Percentiles rank a stretch among this genome's conserved stretches.
Evolutionary conservation across 1,140 invertebrate genomes (phyloP).

Genomic region (Phortica variegata): DNA sequence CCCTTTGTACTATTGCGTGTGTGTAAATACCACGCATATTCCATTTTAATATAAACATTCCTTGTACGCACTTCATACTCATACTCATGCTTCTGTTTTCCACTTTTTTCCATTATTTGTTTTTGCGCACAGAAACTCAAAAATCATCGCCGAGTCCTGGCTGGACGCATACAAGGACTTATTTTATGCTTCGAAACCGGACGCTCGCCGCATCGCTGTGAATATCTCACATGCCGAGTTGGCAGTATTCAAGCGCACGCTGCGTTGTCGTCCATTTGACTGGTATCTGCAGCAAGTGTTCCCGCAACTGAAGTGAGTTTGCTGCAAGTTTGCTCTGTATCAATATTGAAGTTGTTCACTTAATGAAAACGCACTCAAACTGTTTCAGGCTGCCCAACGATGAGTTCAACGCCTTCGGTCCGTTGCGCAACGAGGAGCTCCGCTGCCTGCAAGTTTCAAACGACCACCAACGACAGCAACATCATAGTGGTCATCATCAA

Average conservation of each 20-base stretch:
- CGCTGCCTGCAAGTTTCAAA: slow-evolving; percentile 29
- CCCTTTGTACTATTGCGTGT: background rate
- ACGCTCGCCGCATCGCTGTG: slow-evolving; percentile 31
- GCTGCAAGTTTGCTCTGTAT: slow-evolving; percentile 1
- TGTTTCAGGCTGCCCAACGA: slow-evolving; percentile 25
- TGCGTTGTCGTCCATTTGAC: slow-evolving; percentile 83
- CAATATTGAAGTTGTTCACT: slow-evolving; percentile 3
- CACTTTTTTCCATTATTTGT: slow-evolving; percentile 40
- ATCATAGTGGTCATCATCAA: no score
- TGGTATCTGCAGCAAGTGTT: slow-evolving; percentile 94
- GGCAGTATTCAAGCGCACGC: slow-evolving; percentile 66
- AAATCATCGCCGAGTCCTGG: slow-evolving; percentile 79
- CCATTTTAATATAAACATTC: slow-evolving; percentile 51
- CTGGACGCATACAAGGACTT: slow-evolving; percentile 82
- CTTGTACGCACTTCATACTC: slow-evolving; percentile 28
- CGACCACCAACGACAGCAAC: background rate
- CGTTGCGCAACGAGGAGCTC: slow-evolving; percentile 24
- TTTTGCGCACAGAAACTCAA: slow-evolving; percentile 71
- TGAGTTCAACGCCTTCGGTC: slow-evolving; percentile 31
- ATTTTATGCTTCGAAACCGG: slow-evolving; percentile 61
- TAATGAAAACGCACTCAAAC: no score
- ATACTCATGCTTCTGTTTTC: slow-evolving; percentile 18
- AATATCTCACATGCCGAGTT: slow-evolving; percentile 19
- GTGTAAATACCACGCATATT: background rate
- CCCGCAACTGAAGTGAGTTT: slow-evolving; percentile 44